Evolutionary conservation across 2,797 vertebrate genomes (phyloP).

Genomic region (Chaenodraco wilsoni): DNA sequence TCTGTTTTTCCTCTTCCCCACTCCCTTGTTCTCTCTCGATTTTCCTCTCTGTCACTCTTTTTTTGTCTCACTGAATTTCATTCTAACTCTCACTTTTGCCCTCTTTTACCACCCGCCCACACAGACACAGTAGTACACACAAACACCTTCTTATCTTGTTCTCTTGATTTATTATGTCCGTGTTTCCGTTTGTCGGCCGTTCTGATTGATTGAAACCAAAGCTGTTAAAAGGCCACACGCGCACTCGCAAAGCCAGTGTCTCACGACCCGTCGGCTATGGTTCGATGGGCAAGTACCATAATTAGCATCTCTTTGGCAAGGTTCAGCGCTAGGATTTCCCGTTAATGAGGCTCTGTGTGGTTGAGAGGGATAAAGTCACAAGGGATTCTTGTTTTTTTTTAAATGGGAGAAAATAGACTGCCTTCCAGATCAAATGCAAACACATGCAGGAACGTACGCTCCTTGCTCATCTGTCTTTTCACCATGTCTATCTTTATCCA

Average conservation of each 20-base stretch:
- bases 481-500: constrained; percentile 47
- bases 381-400: constrained; percentile 56
- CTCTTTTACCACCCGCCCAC: constrained; percentile 22
- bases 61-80: constrained; percentile 31
- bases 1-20: constrained; percentile 40
- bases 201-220: constrained; percentile 79
- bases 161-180: constrained; percentile 71
- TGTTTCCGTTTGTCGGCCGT: constrained; percentile 69
- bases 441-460: constrained; percentile 33
- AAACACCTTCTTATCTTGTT: constrained; percentile 71
- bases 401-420: constrained; percentile 32
- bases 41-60: constrained; percentile 52
- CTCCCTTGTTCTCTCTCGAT: constrained; percentile 31
- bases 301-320: constrained; percentile 73
- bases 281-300: constrained; percentile 75
- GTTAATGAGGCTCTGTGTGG: constrained; percentile 77
- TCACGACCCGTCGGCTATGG: constrained; percentile 60
- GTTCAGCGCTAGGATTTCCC: constrained; percentile 77
- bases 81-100: constrained; percentile 31
- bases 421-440: constrained; percentile 55
- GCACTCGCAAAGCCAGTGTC: constrained; percentile 49
- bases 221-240: constrained; percentile 78
- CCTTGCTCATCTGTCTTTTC: constrained; percentile 34
- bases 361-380: constrained; percentile 64
- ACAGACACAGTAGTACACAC: constrained; percentile 26